These are phyloP conservation scores for Tigriopus japonicus DNA, from an alignment of 1,140 invertebrate genomes.

Conservation along the genomic window DNA sequence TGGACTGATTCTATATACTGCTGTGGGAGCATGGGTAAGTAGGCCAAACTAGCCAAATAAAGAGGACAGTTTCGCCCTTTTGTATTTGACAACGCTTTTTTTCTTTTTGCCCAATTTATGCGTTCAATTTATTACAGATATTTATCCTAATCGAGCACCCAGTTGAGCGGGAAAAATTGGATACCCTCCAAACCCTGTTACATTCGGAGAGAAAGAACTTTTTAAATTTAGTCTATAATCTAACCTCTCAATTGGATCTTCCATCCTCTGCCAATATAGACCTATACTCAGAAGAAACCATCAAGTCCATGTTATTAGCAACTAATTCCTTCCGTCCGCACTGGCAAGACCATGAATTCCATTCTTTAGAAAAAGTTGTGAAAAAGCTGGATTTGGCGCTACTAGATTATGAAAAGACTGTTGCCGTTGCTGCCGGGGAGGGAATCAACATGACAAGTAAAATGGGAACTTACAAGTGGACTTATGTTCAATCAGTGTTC, in stretches of 20 bases:
- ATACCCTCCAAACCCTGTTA: not conserved
- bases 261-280: too few relatives aligned
- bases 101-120: not conserved
- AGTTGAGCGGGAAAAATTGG: not conserved
- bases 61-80: not conserved
- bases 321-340: not conserved
- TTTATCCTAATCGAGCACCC: not conserved
- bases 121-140: not conserved
- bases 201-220: slow-evolving; percentile 5
- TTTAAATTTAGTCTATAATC: slow-evolving; percentile 4
- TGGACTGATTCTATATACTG: slow-evolving; percentile 11
- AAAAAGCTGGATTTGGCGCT: not conserved
- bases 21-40: slow-evolving; percentile 11
- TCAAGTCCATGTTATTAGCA: not conserved
- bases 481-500: slow-evolving; percentile 5
- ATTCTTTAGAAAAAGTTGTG: not conserved
- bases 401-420: slow-evolving; percentile 1
- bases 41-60: not conserved
- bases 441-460: slow-evolving; percentile 3
- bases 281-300: not conserved
- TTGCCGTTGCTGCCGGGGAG: not conserved
- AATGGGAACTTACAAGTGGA: not conserved
- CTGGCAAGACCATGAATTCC: not conserved
- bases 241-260: not conserved
- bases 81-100: not conserved